Evolutionary conservation across 1,140 invertebrate species (phyloP).

Genomic region (Magallana angulata): DNA sequence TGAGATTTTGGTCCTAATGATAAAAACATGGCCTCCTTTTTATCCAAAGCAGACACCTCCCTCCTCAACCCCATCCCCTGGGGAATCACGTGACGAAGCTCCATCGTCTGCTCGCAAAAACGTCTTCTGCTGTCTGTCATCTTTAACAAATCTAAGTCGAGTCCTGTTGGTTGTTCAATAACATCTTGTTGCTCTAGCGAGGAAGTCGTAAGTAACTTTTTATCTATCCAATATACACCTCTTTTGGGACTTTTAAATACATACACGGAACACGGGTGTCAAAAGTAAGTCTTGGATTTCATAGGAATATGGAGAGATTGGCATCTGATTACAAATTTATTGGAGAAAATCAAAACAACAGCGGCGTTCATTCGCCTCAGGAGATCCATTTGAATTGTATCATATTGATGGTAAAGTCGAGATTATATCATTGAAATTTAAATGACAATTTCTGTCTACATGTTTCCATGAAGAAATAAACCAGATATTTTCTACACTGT

Average conservation of each 20-base stretch:
- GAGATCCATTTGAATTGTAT: not conserved
- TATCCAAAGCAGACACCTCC: not conserved
- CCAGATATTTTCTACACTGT: too few species aligned
- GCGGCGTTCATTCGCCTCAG: not conserved
- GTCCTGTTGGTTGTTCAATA: not conserved
- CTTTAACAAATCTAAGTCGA: not conserved
- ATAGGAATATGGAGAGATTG: not conserved
- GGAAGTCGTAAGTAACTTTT: not conserved
- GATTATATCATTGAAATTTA: slow-evolving; percentile 6
- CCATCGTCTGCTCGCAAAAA: not conserved
- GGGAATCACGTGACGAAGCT: not conserved
- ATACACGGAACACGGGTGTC: not conserved
- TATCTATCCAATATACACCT: slow-evolving; percentile 15
- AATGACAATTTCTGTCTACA: not conserved
- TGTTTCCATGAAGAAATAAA: too few species aligned
- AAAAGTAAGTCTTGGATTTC: not conserved
- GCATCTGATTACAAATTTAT: slow-evolving; percentile 29
- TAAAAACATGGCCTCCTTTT: not conserved
- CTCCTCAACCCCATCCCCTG: not conserved
- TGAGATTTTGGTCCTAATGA: slow-evolving; percentile 11
- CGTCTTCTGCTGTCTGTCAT: not conserved
- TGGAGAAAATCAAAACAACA: slow-evolving; percentile 22
- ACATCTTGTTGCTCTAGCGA: not conserved
- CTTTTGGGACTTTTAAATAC: not conserved
- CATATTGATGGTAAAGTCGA: not conserved